phyloP scores from a whole-genome alignment of 1,140 invertebrate species.

The Zaprionus gabonicus region DNA sequence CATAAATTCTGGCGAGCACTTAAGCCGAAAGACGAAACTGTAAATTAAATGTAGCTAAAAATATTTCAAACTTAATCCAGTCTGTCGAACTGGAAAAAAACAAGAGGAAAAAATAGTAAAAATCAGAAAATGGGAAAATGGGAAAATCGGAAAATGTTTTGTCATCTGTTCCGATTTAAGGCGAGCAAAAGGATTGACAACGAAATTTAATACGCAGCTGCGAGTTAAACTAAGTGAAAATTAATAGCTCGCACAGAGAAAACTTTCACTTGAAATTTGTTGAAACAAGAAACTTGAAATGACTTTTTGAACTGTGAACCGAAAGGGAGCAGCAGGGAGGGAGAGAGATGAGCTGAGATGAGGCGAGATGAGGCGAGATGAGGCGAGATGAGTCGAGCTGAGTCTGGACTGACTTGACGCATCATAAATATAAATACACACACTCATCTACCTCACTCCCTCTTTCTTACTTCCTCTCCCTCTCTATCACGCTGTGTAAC shows the following conservation, averaged over 20 bases:
- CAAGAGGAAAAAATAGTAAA: conserved; percentile 4
- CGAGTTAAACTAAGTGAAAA: conserved; percentile 74
- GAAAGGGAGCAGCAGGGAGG: conserved; percentile 20
- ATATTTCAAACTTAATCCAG: conserved; percentile 50
- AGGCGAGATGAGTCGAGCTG: conserved; percentile 31
- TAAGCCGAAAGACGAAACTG: conserved; percentile 53
- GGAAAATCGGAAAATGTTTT: conserved; percentile 67
- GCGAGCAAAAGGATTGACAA: conserved; percentile 61
- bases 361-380: conserved; percentile 22
- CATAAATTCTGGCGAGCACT: conserved; percentile 72
- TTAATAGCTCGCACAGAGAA: conserved; percentile 53
- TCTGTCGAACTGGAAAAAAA: conserved; percentile 19
- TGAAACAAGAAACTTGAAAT: conserved; percentile 76
- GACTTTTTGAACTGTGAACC: conserved; percentile 81
- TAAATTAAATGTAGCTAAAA: conserved; percentile 72
- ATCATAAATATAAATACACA: conserved; percentile 69
- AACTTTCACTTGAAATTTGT: conserved; percentile 73
- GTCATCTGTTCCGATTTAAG: conserved; percentile 75
- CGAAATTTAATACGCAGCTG: conserved; percentile 62
- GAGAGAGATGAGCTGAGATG: conserved; percentile 16
- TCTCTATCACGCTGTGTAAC: conserved; percentile 39
- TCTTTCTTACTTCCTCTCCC: not conserved
- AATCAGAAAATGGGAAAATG: not conserved
- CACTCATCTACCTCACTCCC: conserved; percentile 7
- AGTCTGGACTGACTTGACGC: conserved; percentile 42